phyloP scores from a whole-genome alignment of 2,888 invertebrate species.

The Eulithis testata region DNA sequence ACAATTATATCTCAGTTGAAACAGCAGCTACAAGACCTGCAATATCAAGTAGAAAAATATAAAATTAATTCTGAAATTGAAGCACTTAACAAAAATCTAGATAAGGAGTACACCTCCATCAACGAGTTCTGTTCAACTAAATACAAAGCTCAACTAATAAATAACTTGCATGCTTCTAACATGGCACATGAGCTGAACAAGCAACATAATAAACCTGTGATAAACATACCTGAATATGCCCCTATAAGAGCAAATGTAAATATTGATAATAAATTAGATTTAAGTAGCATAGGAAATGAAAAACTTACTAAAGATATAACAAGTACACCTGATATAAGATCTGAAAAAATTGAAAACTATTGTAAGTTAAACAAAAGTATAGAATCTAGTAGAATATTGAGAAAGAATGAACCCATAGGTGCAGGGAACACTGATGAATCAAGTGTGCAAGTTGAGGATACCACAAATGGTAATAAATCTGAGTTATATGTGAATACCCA shows the following conservation, averaged over 20 bases:
- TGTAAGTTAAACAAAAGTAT: constrained; percentile 82
- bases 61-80: constrained; percentile 70
- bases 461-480: constrained; percentile 44
- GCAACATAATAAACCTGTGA: constrained; percentile 71
- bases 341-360: constrained; percentile 81
- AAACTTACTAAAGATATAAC: constrained; percentile 55
- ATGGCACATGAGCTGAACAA: constrained; percentile 59
- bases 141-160: constrained; percentile 59
- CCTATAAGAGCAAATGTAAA: constrained; percentile 72
- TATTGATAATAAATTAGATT: constrained; percentile 66
- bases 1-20: constrained; percentile 67
- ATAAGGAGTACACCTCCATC: constrained; percentile 56
- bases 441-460: constrained; percentile 44
- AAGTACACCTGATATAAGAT: constrained; percentile 69
- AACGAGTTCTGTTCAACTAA: constrained; percentile 53
- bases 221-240: constrained; percentile 75
- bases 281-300: constrained; percentile 71
- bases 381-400: constrained; percentile 65
- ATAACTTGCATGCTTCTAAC: constrained; percentile 65
- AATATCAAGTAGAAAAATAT: constrained; percentile 72
- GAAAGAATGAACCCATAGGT: constrained; percentile 52
- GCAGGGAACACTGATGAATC: constrained; percentile 41
- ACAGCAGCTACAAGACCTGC: constrained; percentile 67
- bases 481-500: constrained; percentile 30
- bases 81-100: constrained; percentile 66